A percentile compares a stretch with the other conserved stretches of the same genome.
These are phyloP conservation scores for Erebia aethiops DNA, from an alignment of 2,888 invertebrate species.

Conservation along the genomic window DNA sequence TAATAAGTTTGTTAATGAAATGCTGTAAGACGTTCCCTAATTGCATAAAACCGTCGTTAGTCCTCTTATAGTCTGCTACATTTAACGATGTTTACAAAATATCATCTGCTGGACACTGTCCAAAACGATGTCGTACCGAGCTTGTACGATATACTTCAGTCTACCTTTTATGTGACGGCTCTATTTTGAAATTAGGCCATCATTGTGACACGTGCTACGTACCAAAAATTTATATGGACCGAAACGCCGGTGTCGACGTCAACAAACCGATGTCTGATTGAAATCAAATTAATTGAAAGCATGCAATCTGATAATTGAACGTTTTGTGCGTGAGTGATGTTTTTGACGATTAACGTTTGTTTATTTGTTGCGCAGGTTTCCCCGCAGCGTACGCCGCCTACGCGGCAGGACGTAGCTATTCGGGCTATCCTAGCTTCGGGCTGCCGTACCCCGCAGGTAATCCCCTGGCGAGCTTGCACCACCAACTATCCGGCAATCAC, in stretches of 20 bases:
- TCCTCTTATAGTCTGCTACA: constrained; percentile 65
- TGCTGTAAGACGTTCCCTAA: constrained; percentile 46
- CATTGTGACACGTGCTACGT: constrained; percentile 59
- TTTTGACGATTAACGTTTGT: constrained; percentile 50
- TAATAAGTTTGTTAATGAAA: constrained; percentile 48
- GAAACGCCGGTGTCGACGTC: constrained; percentile 52
- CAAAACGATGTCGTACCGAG: constrained; percentile 70
- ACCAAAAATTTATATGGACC: constrained; percentile 56
- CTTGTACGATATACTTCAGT: constrained; percentile 61
- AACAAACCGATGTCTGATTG: constrained; percentile 43
- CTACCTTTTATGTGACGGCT: constrained; percentile 70
- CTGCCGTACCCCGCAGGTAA: constrained; percentile 99
- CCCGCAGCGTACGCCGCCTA: constrained; percentile 98
- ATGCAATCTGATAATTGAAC: constrained; percentile 53
- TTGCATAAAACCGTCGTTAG: constrained; percentile 58
- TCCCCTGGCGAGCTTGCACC: constrained; percentile 91
- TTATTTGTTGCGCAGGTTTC: constrained; percentile 88
- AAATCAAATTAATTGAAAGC: constrained; percentile 50
- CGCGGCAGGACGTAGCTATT: constrained; percentile 97
- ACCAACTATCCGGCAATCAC: constrained; percentile 85
- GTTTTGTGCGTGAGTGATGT: constrained; percentile 48
- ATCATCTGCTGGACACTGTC: constrained; percentile 74
- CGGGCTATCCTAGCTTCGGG: constrained; percentile 98
- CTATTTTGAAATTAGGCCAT: constrained; percentile 67
- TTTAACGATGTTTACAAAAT: constrained; percentile 74